Conservation (phyloP, 2,113 vertebrate species). For the Marcusenius ussheri region DNA sequence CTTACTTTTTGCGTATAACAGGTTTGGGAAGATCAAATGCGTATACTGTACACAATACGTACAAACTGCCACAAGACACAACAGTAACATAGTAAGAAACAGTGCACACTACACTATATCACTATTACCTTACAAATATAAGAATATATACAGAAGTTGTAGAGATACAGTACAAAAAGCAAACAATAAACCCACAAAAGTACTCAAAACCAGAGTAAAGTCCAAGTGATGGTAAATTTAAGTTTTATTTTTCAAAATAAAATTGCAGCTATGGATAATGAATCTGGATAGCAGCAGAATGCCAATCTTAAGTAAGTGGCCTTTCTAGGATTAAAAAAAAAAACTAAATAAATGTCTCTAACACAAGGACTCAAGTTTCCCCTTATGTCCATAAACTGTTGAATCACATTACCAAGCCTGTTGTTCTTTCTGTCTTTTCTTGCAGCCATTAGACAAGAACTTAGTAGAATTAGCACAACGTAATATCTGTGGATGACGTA, state of each 20-base stretch:
- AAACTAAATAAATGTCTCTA: not conserved
- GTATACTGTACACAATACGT: not conserved
- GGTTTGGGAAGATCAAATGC: not conserved
- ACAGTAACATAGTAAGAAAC: not conserved
- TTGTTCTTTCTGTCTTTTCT: constrained; percentile 17
- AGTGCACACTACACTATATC: not conserved
- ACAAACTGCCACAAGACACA: not conserved
- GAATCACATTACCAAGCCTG: not conserved
- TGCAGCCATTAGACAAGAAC: constrained; percentile 95
- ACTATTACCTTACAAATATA: not conserved
- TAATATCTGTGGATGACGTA: constrained; percentile 59
- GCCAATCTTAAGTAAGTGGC: not conserved
- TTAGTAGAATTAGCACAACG: constrained; percentile 93
- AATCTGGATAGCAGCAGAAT: not conserved
- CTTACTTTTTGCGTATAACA: not conserved
- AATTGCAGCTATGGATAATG: not conserved
- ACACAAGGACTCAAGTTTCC: not conserved
- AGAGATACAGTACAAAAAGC: not conserved
- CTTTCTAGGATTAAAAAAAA: not conserved
- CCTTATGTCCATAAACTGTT: not conserved
- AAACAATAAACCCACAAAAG: not conserved
- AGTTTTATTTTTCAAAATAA: not conserved
- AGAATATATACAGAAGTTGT: not conserved
- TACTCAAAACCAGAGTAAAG: not conserved
- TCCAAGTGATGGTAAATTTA: not conserved